These are phyloP conservation scores for Anagrus nilaparvatae DNA, from an alignment of 1,140 invertebrate genomes.

Conservation along the genomic window DNA sequence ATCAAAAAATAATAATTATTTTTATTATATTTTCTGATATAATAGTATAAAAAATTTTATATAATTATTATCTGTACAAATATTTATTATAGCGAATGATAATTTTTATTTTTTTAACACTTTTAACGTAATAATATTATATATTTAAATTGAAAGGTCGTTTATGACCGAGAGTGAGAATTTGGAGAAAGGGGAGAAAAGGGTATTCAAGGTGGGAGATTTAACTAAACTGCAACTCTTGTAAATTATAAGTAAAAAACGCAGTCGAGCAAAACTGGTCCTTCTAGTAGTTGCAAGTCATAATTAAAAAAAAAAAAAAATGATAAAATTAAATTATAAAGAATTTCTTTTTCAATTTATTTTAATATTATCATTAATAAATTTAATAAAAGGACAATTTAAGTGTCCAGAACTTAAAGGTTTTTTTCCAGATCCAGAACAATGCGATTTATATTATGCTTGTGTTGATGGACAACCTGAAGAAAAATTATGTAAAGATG, in stretches of 20 bases:
- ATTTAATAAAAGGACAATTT: slow-evolving; percentile 37
- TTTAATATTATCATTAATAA: too few relatives aligned
- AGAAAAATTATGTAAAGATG: slow-evolving; percentile 68
- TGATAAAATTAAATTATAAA: too few relatives aligned
- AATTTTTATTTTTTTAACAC: too few relatives aligned
- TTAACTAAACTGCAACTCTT: slow-evolving; percentile 31
- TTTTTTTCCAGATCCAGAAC: slow-evolving; percentile 62
- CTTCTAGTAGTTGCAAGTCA: slow-evolving; percentile 23
- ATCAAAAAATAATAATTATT: too few relatives aligned
- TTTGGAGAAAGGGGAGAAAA: slow-evolving; percentile 31
- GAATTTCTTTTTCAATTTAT: too few relatives aligned
- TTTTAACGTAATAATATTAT: too few relatives aligned
- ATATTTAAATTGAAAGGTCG: too few relatives aligned
- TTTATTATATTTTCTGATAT: too few relatives aligned
- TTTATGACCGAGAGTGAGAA: slow-evolving; percentile 21
- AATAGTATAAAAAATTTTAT: too few relatives aligned
- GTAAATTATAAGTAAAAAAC: slow-evolving; percentile 27
- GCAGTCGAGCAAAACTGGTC: slow-evolving; percentile 32
- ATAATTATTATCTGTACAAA: too few relatives aligned
- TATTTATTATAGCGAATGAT: too few relatives aligned
- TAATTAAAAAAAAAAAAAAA: too few relatives aligned
- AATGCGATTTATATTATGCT: slow-evolving; percentile 75
- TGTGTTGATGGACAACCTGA: slow-evolving; percentile 58
- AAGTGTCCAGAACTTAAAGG: slow-evolving; percentile 65
- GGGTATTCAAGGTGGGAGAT: slow-evolving; percentile 7